Evolutionary conservation across 2,888 invertebrate genomes (phyloP), one percentile per base, ranked within the genome.

Genomic region (Melipona beecheii): DNA sequence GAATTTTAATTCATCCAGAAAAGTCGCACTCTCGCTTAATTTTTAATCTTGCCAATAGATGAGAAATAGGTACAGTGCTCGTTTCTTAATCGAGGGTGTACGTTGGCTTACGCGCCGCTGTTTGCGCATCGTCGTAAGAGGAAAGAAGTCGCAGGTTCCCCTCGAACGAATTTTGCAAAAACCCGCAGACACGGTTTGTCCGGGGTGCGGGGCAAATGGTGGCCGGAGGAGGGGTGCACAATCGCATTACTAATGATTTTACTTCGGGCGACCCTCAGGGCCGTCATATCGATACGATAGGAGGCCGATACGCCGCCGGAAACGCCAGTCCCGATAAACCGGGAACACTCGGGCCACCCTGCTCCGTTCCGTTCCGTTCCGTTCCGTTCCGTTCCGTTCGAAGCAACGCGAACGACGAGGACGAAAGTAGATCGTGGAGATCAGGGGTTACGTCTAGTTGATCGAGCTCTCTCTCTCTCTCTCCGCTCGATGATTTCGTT

Each of bases 191-290:
- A 83, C n/a, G 64, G 71, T 81, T 87, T 85, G 69, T 78, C 60
- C 66, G n/a, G 78, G 76, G 69, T 68, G 65, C 74, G 64, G 78
- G 78, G 62, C 68, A 75, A 81, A 81, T 27, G 83, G 83, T 69
- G 87, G 85, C 70, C 77, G 73, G 69, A 84, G 85, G 86, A 81
- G 76, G 83, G 43, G 43, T 2, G 82, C 85, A 89, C 90, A 92
- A 93, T 93, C 90, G 90, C 86, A 92, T 93, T 93, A 93, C 92
- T 92, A 92, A 93, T 93, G 92, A 93, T 92, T 93, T 93, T 91
- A 92, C 90, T 92, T 83, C 76, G 79, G 83, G 86, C 89, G 87
- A 92, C 91, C 91, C 92, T 91, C 91, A 87, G 89, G 86, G 85
- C 88, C 86, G 91, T 92, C 93, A 92, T 92, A 93, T 92, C 91